phyloP scores from a whole-genome alignment of 2,797 vertebrate genomes.

The Anguilla megastoma region DNA sequence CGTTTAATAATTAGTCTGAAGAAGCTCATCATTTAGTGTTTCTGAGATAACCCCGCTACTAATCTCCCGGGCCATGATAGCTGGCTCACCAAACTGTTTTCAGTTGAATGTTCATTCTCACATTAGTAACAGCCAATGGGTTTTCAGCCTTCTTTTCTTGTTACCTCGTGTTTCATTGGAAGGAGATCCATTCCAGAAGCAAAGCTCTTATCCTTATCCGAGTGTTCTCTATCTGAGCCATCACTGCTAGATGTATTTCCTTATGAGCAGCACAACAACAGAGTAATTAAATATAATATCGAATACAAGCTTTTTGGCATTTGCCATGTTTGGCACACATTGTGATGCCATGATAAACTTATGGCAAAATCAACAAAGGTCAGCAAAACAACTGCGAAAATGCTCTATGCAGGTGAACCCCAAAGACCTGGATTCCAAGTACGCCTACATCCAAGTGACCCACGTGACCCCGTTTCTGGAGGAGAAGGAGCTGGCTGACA shows the following conservation, averaged over 20 bases:
- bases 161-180: neutral
- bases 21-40: neutral
- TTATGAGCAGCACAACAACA: neutral
- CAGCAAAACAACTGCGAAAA: neutral
- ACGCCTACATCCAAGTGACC: conserved; percentile 96
- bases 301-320: too few species aligned
- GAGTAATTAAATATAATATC: neutral
- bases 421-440: conserved; percentile 97
- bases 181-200: neutral
- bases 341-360: neutral
- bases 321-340: neutral
- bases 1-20: neutral
- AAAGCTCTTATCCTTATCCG: neutral
- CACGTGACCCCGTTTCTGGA: conserved; percentile 92
- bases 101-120: neutral
- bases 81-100: neutral
- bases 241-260: neutral
- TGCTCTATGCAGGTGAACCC: conserved; percentile 82
- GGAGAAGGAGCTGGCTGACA: conserved; percentile 91
- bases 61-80: neutral
- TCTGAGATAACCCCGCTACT: neutral
- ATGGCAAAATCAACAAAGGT: neutral
- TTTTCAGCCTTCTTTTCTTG: neutral
- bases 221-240: too few species aligned
- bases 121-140: neutral